Percentiles rank a stretch among this genome's conserved stretches.
phyloP scores from a whole-genome alignment of 2,797 vertebrate species.

The Parambassis ranga region DNA sequence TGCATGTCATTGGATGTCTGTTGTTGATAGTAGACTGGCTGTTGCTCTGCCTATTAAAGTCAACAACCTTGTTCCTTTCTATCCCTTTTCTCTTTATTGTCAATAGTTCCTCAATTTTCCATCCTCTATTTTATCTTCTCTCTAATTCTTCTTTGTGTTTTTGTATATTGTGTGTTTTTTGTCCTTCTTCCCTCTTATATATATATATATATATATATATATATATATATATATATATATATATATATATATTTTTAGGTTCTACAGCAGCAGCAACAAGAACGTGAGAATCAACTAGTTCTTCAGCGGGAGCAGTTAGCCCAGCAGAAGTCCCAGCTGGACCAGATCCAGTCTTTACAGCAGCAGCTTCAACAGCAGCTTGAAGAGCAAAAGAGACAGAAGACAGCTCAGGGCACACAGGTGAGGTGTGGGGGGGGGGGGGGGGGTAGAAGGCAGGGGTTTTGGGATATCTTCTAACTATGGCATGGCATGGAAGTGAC shows the following conservation, averaged over 20 bases:
- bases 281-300: slow-evolving; percentile 93
- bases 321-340: slow-evolving; percentile 95
- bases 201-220: too few relatives aligned
- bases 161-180: slow-evolving; percentile 2
- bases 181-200: background rate
- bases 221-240: too few relatives aligned
- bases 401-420: slow-evolving; percentile 72
- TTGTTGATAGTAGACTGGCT: too few relatives aligned
- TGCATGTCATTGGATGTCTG: too few relatives aligned
- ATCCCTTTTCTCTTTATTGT: slow-evolving; percentile 6
- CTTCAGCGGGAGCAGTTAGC: slow-evolving; percentile 96
- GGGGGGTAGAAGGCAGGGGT: too few relatives aligned
- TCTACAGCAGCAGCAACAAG: slow-evolving; percentile 95
- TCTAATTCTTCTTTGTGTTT: background rate
- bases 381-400: slow-evolving; percentile 95
- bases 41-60: too few relatives aligned
- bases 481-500: too few relatives aligned
- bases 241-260: slow-evolving; percentile 81
- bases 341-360: slow-evolving; percentile 98
- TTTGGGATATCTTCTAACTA: too few relatives aligned
- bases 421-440: slow-evolving; percentile 58
- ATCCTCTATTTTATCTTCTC: background rate
- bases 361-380: slow-evolving; percentile 98
- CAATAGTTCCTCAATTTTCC: background rate
- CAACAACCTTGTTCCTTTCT: slow-evolving; percentile 27